Conservation (phyloP, 2,797 vertebrate species). For the Gobio occitaniae region DNA sequence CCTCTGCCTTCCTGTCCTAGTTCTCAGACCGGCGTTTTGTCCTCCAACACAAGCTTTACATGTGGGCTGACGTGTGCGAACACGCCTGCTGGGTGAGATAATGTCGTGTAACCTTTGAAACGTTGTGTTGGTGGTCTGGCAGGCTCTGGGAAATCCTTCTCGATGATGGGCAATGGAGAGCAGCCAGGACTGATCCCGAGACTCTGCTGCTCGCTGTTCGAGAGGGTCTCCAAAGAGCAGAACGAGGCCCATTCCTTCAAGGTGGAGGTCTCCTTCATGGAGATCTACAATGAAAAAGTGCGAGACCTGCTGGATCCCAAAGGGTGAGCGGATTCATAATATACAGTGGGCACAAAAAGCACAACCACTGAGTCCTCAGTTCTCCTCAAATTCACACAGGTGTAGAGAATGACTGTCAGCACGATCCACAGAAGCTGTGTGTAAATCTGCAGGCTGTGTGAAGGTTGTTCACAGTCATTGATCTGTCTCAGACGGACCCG, state of each 20-base stretch:
- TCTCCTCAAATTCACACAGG: not conserved
- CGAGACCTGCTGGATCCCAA: constrained; percentile 97
- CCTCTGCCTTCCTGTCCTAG: constrained; percentile 60
- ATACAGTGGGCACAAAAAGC: not conserved
- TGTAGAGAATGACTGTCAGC: not conserved
- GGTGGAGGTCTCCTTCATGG: constrained; percentile 98
- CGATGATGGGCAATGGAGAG: constrained; percentile 98
- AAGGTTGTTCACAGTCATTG: not conserved
- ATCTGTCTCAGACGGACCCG: constrained; percentile 9
- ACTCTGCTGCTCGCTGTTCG: constrained; percentile 95
- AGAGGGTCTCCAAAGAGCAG: constrained; percentile 88
- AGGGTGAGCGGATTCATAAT: constrained; percentile 83
- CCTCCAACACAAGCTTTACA: not conserved
- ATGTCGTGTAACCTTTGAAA: not conserved
- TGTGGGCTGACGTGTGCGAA: not conserved
- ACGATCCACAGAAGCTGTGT: not conserved
- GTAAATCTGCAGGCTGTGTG: not conserved
- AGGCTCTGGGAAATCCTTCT: constrained; percentile 99
- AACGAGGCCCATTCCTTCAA: constrained; percentile 92
- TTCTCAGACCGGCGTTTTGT: constrained; percentile 28
- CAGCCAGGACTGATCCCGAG: constrained; percentile 96
- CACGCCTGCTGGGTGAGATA: constrained; percentile 18
- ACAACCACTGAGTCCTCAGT: not conserved
- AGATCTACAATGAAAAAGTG: constrained; percentile 99
- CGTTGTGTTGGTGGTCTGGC: constrained; percentile 38